Conservation (phyloP, 2,888 invertebrate species). For the Cheilosia urbana region DNA sequence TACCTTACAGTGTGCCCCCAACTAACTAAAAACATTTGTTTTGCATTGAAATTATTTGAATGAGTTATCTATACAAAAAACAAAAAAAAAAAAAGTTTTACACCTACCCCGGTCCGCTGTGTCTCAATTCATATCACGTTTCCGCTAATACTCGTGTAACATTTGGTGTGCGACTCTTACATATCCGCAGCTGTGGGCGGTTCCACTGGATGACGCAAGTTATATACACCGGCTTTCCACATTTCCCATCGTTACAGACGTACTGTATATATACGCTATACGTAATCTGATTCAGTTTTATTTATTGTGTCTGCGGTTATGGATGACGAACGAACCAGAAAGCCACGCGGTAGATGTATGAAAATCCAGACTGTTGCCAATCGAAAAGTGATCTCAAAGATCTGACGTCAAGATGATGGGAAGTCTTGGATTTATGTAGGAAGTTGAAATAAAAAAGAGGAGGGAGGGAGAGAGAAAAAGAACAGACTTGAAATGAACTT, state of each 20-base stretch:
- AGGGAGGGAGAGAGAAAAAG: neutral
- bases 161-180: neutral
- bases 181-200: slow-evolving; percentile 4
- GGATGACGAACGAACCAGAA: slow-evolving; percentile 24
- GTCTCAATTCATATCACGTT: slow-evolving; percentile 26
- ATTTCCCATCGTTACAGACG: neutral
- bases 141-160: neutral
- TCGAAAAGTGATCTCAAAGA: slow-evolving; percentile 22
- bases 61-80: neutral
- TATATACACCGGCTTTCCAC: slow-evolving; percentile 37
- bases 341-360: neutral
- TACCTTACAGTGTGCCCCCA: too few relatives aligned
- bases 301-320: slow-evolving; percentile 49
- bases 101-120: neutral
- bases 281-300: slow-evolving; percentile 27
- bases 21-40: too few relatives aligned
- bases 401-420: neutral
- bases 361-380: slow-evolving; percentile 8
- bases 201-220: slow-evolving; percentile 47
- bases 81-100: neutral
- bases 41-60: neutral
- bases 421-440: neutral
- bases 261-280: neutral
- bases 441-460: neutral
- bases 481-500: slow-evolving; percentile 2